Evolutionary conservation across 2,113 vertebrate species (phyloP), one percentile per base, ranked within the genome.

Genomic region (Meriones unguiculatus): DNA sequence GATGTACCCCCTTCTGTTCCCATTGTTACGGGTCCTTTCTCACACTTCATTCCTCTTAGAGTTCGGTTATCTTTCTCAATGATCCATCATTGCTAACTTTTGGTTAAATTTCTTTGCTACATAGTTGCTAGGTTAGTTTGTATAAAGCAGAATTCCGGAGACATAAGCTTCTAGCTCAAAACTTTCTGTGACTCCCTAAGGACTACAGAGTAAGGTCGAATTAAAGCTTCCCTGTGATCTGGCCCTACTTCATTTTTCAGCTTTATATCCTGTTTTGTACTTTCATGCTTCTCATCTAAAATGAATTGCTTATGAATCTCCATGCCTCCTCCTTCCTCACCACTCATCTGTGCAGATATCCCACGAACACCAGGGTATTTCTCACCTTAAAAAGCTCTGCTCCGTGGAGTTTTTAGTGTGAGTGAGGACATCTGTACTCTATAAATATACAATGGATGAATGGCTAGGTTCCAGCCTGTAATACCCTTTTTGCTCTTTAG

Each of bases 351-450:
- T 18, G n/a, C 35, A 75, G 0, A 9, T 65, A 64, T 59, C 30
- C 65, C 81, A 57, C 1, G 4, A 5, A 52, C 38, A 92, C 7
- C 25, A 73, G 77, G 7, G n/a, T 70, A 67, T 87, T 87, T 78
- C 14, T 86, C 72, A 95, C 11, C 59, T 93, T 91, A 59, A 91
- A 91, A 65, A 8, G 32, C 25, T 95, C 90, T 87, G 41, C 38
- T 70, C 17, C 70, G 35, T 8, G n/a, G 38, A 41, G 25, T n/a
- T 67, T 93, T 22, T 92, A 70, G 11, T 86, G 76, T 64, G 30
- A 96, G 20, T 82, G 38, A 67, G 9, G 87, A 41, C 24, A 91
- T 94, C 89, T 67, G 10, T 95, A 69, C 82, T 93, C 64, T 76
- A 78, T 84, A 94, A 96, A 52, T 67, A 67, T 20, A 10, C 87